These are phyloP conservation scores for Hyperoplus immaculatus DNA, from an alignment of 2,797 vertebrate genomes.

Conservation along the genomic window DNA sequence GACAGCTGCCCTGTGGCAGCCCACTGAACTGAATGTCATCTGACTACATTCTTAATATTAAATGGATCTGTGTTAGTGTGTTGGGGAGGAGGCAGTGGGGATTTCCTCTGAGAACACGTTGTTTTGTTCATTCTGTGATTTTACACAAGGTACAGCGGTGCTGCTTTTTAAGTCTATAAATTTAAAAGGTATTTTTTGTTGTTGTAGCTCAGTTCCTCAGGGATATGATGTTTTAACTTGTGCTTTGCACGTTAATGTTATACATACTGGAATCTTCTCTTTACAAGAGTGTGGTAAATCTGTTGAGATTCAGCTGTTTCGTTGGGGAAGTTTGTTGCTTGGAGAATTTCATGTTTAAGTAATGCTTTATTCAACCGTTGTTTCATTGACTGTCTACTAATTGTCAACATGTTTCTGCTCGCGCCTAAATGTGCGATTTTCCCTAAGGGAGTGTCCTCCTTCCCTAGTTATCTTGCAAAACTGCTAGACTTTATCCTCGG, in stretches of 20 bases:
- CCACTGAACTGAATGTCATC: slow-evolving; percentile 19
- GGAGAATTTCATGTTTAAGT: not conserved
- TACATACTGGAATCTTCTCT: not conserved
- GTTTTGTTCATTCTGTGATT: slow-evolving; percentile 51
- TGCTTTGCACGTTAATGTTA: not conserved
- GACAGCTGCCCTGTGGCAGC: slow-evolving; percentile 48
- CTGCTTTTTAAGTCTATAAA: slow-evolving; percentile 23
- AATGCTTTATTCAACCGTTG: not conserved
- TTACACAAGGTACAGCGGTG: slow-evolving; percentile 16
- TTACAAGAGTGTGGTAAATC: not conserved
- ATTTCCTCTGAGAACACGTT: slow-evolving; percentile 50
- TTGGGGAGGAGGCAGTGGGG: slow-evolving; percentile 9
- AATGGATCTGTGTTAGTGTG: slow-evolving; percentile 35
- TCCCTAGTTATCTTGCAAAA: slow-evolving; percentile 46
- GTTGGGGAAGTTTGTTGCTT: not conserved
- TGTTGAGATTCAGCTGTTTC: not conserved
- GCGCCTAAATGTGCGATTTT: slow-evolving; percentile 31
- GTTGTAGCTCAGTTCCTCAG: not conserved
- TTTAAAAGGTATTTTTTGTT: slow-evolving; percentile 15
- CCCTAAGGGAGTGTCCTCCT: slow-evolving; percentile 60
- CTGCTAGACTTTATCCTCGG: not conserved
- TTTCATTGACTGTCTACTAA: slow-evolving; percentile 30
- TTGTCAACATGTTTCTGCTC: slow-evolving; percentile 31
- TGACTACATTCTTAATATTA: slow-evolving; percentile 37
- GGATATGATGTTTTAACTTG: slow-evolving; percentile 1